These are phyloP conservation scores for Trigoniulus corallinus DNA, from an alignment of 1,140 invertebrate genomes.

Conservation along the genomic window DNA sequence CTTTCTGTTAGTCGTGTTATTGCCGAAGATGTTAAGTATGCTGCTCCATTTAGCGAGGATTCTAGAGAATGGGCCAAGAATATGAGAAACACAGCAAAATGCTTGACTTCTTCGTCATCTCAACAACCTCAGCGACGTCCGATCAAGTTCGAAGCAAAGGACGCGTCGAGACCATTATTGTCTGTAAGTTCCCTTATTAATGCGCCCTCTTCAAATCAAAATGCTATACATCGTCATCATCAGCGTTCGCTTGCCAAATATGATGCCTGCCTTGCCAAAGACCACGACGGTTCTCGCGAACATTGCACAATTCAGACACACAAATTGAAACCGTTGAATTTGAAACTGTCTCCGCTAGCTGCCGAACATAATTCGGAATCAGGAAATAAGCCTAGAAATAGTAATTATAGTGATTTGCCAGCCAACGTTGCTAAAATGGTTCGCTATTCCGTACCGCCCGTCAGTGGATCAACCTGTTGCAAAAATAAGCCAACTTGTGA, in stretches of 20 bases:
- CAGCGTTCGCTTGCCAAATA: neutral
- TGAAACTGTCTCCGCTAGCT: too few species aligned
- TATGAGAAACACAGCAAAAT: neutral
- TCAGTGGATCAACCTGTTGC: neutral
- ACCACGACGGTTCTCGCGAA: neutral
- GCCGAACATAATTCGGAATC: neutral
- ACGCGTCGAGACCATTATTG: neutral
- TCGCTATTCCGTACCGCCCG: neutral
- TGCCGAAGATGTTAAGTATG: too few species aligned
- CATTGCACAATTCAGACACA: neutral
- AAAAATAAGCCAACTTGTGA: neutral
- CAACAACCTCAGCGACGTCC: neutral
- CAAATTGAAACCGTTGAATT: too few species aligned
- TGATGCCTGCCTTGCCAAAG: neutral
- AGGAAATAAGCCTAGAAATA: neutral
- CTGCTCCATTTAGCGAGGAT: too few species aligned
- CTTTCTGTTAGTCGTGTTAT: too few species aligned
- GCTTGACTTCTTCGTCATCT: neutral
- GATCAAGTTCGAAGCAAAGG: too few species aligned
- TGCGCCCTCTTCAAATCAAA: neutral
- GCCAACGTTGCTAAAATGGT: neutral
- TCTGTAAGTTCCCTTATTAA: neutral
- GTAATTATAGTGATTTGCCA: neutral
- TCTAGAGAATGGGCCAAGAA: too few species aligned
- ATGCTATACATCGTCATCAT: neutral